Evolutionary conservation across 2,797 vertebrate species (phyloP).

Genomic region (Otus scops): DNA sequence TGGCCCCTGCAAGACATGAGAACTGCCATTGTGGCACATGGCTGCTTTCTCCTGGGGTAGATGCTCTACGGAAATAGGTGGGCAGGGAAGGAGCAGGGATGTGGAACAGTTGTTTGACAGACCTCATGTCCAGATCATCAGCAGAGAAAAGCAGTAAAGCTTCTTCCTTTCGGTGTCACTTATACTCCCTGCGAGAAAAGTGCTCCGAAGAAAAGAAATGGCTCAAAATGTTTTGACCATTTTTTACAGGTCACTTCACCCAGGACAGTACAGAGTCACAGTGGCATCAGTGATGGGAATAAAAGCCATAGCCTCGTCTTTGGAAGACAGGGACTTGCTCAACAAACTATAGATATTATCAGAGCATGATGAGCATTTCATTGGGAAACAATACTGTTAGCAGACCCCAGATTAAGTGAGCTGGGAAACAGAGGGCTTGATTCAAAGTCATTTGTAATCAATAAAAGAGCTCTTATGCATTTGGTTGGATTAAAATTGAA

Average conservation of each 20-base stretch:
- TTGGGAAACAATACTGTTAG: background rate
- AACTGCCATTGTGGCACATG: too few species aligned
- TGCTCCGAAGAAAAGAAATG: background rate
- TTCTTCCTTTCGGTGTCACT: background rate
- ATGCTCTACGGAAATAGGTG: background rate
- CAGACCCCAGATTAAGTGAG: background rate
- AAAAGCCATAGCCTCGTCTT: background rate
- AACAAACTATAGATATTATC: background rate
- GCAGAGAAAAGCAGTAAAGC: background rate
- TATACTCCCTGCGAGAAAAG: background rate
- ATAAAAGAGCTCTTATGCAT: background rate
- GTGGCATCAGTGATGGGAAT: background rate
- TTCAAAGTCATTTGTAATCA: background rate
- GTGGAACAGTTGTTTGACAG: background rate
- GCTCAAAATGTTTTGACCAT: background rate
- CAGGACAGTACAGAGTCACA: background rate
- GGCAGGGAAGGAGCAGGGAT: background rate
- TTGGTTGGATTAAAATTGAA: background rate
- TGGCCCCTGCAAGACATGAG: fast-evolving
- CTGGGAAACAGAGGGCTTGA: background rate
- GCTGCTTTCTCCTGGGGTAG: background rate
- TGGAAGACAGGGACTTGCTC: background rate
- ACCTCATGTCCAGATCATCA: background rate
- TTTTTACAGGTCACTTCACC: background rate
- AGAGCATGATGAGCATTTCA: background rate